Conservation (phyloP, 2,888 invertebrate genomes). For the Noctua fimbriata region DNA sequence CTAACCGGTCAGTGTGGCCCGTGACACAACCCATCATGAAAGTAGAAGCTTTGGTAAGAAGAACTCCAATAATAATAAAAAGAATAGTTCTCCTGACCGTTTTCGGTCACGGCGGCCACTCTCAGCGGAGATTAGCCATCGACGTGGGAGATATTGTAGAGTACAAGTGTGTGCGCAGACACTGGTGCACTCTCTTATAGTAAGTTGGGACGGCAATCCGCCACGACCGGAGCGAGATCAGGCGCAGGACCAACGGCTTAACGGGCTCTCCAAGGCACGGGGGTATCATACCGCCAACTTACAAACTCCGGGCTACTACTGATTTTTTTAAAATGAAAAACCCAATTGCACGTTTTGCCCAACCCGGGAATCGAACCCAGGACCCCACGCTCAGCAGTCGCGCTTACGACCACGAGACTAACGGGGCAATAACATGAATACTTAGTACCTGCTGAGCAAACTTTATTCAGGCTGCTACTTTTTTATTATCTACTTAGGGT, state of each 20-base stretch:
- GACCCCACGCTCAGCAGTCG: neutral
- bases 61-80: neutral
- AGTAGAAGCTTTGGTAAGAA: constrained; percentile 83
- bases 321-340: neutral
- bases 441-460: neutral
- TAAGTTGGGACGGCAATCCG: neutral
- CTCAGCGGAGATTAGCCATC: neutral
- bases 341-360: neutral
- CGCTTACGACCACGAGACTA: neutral
- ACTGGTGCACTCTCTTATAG: neutral
- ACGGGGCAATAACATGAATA: neutral
- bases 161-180: neutral
- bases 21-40: constrained; percentile 91
- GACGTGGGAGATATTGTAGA: neutral
- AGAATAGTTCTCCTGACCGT: neutral
- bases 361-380: neutral
- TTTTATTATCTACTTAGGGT: neutral
- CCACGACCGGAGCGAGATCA: neutral
- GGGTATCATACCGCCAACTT: neutral
- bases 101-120: neutral
- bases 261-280: neutral
- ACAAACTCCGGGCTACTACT: neutral
- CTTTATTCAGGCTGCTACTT: neutral
- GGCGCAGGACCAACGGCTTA: neutral
- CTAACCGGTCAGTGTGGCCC: constrained; percentile 91